A percentile compares a stretch with the other conserved stretches of the same genome.
phyloP scores from a whole-genome alignment of 1,140 invertebrate species.

The Parapsyche elsis region DNA sequence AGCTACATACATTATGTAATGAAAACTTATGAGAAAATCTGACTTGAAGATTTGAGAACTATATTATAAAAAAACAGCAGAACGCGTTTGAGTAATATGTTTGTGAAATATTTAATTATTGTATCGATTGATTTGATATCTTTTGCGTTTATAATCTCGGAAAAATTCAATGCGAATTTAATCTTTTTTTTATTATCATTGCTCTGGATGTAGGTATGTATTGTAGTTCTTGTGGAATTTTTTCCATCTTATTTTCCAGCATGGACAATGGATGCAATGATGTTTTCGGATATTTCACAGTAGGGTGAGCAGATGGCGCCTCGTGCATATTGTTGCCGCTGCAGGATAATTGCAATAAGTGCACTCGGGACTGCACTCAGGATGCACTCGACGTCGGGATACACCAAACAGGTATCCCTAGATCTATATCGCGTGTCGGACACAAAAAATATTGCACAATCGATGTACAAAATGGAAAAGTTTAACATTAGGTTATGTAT shows the following conservation, averaged over 20 bases:
- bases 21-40: no score
- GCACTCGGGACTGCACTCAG: slow-evolving; percentile 3
- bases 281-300: slow-evolving; percentile 43
- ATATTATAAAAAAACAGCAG: no score
- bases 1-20: no score
- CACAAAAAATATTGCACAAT: slow-evolving; percentile 4
- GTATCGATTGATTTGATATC: no score
- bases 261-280: slow-evolving; percentile 33
- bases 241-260: neutral
- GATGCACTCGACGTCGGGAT: neutral
- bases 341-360: slow-evolving; percentile 36
- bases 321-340: slow-evolving; percentile 12
- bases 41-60: no score
- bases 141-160: no score
- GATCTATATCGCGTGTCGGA: neutral
- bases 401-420: neutral
- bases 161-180: no score
- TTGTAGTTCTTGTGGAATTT: neutral
- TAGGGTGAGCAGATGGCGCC: slow-evolving; percentile 37
- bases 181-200: no score
- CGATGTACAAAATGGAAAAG: neutral
- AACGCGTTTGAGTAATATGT: no score
- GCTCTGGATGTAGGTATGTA: no score
- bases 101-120: no score
- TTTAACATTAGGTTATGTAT: no score